Conservation (phyloP, 1,140 invertebrate genomes). For the Drosophila micromelanica region DNA sequence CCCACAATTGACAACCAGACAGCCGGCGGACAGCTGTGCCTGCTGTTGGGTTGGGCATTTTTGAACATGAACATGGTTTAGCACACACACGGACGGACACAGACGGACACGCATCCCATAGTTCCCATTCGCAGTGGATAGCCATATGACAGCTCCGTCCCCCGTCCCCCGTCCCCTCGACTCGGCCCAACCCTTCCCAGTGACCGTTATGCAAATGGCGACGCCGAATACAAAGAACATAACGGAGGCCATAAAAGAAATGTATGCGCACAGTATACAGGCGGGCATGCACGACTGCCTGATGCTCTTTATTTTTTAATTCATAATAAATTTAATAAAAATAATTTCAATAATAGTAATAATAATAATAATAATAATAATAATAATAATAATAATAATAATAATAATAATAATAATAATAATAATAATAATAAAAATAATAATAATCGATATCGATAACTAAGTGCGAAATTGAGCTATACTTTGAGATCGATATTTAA, state of each 20-base stretch:
- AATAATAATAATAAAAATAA: too few species aligned
- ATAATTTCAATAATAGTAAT: too few species aligned
- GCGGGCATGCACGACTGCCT: background rate
- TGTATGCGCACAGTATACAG: background rate
- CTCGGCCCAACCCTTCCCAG: constrained; percentile 5
- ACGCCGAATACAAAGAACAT: constrained; percentile 9
- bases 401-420: too few species aligned
- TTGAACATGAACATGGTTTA: background rate
- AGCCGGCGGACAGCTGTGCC: constrained; percentile 15
- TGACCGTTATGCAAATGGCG: constrained; percentile 33
- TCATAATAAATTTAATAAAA: background rate
- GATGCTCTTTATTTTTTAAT: constrained; percentile 12
- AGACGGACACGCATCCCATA: background rate
- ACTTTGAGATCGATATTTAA: too few species aligned
- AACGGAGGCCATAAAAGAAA: background rate
- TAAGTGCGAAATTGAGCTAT: too few species aligned
- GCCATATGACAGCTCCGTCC: constrained; percentile 14
- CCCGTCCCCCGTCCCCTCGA: too few species aligned
- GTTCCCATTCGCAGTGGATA: constrained; percentile 10
- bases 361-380: too few species aligned
- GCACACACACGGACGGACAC: background rate
- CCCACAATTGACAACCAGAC: constrained; percentile 5
- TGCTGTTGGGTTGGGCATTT: constrained; percentile 10
- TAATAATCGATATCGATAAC: too few species aligned
- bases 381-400: too few species aligned